Evolutionary conservation across 2,888 invertebrate genomes (phyloP).

Genomic region (Trissolcus brochymenae): DNA sequence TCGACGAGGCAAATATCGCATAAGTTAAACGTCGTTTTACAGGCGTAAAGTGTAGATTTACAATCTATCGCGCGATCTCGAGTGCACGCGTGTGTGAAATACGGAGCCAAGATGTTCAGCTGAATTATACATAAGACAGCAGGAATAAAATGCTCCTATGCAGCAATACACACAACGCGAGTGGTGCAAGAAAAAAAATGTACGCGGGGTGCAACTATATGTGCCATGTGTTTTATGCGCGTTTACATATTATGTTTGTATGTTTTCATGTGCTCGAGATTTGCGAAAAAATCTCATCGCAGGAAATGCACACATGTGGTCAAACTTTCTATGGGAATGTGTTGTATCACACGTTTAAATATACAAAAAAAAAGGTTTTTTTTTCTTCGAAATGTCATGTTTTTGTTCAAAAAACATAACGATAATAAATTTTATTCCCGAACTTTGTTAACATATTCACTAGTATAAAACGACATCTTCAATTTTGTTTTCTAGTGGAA

Average conservation of each 20-base stretch:
- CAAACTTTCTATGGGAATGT: neutral
- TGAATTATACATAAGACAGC: slow-evolving; percentile 74
- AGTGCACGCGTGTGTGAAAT: slow-evolving; percentile 64
- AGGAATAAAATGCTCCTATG: slow-evolving; percentile 69
- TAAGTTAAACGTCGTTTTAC: slow-evolving; percentile 14
- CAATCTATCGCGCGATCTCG: slow-evolving; percentile 60
- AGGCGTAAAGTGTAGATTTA: slow-evolving; percentile 15
- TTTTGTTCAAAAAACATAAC: no score
- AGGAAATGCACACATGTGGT: neutral
- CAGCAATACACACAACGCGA: slow-evolving; percentile 62
- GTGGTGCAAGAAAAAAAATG: slow-evolving; percentile 58
- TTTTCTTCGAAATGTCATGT: no score
- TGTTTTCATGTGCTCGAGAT: slow-evolving; percentile 7
- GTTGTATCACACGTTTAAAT: no score
- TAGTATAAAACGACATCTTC: no score
- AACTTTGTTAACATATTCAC: no score
- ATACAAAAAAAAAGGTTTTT: no score
- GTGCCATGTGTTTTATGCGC: slow-evolving; percentile 59
- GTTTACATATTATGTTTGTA: slow-evolving; percentile 15
- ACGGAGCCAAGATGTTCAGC: slow-evolving; percentile 67
- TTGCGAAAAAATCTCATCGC: neutral
- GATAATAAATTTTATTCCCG: no score
- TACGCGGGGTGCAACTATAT: slow-evolving; percentile 60
- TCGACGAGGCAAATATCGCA: slow-evolving; percentile 8
- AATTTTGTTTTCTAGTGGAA: no score